Evolutionary conservation across 2,888 invertebrate genomes (phyloP).

Genomic region (Rosalia funebris): DNA sequence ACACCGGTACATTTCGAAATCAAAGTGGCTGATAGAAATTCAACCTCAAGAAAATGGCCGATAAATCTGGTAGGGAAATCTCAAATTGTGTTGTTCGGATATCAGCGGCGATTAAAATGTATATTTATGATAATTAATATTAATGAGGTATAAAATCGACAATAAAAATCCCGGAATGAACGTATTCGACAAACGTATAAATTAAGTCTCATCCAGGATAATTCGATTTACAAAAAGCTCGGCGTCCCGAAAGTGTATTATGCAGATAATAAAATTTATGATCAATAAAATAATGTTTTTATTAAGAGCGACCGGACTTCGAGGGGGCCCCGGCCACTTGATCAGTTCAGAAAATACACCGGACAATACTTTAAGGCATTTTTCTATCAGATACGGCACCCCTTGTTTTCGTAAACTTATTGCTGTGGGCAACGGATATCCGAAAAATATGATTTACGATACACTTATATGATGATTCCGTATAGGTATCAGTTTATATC

Average conservation of each 20-base stretch:
- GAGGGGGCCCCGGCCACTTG: constrained; percentile 38
- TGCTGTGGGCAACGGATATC: constrained; percentile 55
- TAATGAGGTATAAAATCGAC: constrained; percentile 23
- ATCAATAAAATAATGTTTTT: constrained; percentile 45
- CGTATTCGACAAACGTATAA: constrained; percentile 38
- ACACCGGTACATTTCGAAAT: background rate
- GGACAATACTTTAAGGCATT: constrained; percentile 43
- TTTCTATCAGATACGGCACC: constrained; percentile 46
- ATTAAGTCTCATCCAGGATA: constrained; percentile 33
- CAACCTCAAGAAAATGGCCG: background rate
- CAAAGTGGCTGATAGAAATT: background rate
- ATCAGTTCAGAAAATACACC: constrained; percentile 39
- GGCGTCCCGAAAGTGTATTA: constrained; percentile 39
- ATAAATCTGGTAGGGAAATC: background rate
- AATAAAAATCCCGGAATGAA: constrained; percentile 31
- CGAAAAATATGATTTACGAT: constrained; percentile 58
- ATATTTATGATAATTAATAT: constrained; percentile 18
- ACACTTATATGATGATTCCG: constrained; percentile 53
- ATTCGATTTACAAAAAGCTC: constrained; percentile 37
- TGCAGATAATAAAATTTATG: constrained; percentile 46
- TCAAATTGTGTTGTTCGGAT: background rate
- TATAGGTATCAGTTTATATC: constrained; percentile 54
- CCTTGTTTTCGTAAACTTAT: constrained; percentile 55
- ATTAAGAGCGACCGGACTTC: constrained; percentile 40
- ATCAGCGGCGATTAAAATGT: constrained; percentile 12